Base-by-base conservation (phyloP, 2,797 vertebrate genomes). In the Kryptopterus vitreolus region DNA sequence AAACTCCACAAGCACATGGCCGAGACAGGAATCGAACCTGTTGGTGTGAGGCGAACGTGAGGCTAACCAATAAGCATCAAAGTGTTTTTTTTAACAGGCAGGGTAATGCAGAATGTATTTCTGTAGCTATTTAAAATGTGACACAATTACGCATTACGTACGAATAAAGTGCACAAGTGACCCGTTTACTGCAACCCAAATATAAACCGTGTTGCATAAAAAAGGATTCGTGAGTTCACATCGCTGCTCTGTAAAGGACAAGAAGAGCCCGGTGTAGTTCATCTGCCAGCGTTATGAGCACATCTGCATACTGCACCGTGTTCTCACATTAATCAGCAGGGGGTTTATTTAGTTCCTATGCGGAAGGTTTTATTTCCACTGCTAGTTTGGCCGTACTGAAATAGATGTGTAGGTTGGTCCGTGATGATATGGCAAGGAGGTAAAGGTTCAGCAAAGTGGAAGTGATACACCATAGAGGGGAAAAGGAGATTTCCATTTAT, bases 331-430 rank as follows among this genome's bases (percentile, higher is more conserved):
- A 68, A 31, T 24, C 6, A 10, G 7, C 61, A 55, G n/a, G 13
- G 35, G 76, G 7, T 20, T 66, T 55, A 22, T 29, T 26, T 38
- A 63, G 31, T 35, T 52, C 31, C 59, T 52, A 5, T 59, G 33
- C 13, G 20, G 31, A 53, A 72, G 72, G 22, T 4, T 63, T 20
- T 52, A 13, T 73, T 74, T 80, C 70, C 59, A 65, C 22, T 55
- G 50, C 70, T 53, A 62, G 26, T 50, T 35, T 66, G 26, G 35
- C 0, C 3, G 26, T 24, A 38, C 46, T 16, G 63, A 71, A 79
- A 79, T 62, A 79, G 58, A n/a, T 57, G 75, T 77, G 61, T 65
- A 43, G 71, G 78, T 65, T 43, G 69, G 29, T n/a, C n/a, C n/a
- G n/a, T n/a, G n/a, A 31, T 15, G 26, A 53, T 12, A 18, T 2